Evolutionary conservation across 64 coral and sea anemone genomes (phyloP), one percentile per base, ranked within the genome.

Genomic region (Pachyseris speciosa): DNA sequence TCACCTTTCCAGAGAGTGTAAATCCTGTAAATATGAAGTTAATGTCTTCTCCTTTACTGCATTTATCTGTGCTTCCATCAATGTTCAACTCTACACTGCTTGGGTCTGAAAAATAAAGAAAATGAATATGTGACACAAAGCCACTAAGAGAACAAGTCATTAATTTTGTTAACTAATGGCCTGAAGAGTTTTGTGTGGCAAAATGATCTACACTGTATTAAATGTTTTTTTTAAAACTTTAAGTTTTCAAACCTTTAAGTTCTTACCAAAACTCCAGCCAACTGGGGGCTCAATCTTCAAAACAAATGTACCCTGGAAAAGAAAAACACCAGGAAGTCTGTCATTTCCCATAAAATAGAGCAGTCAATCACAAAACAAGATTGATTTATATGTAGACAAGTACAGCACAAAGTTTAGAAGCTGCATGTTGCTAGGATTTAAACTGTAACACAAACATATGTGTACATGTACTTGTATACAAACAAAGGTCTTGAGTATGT

Each of bases 261-360:
- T 48, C 95, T 48, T 85, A 98, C 96, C 96, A 75, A 98, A 98
- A 80, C 96, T 98, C 96, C 96, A 98, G 2, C 96, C 96, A 83
- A 79, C 63, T 29, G 96, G 96, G 19, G 96, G 96, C 20, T 98
- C 96, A 67, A 98, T 92, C 78, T 95, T 98, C 25, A 98, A 57
- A 9, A 92, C 52, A 92, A 98, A 98, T 66, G 78, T 78, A 90
- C 96, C 96, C 96, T 98, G 19, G 20, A 63, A 72, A 75, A 59
- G 74, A 13, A 20, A 74, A 68, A 78, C 4, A n/a, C 6, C 29
- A 17, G 5, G n/a, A 66, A 67, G 27, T 16, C 41, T 7, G 1
- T 83, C 41, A 51, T n/a, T n/a, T n/a, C n/a, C n/a, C n/a, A n/a
- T n/a, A n/a, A n/a, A n/a, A n/a, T n/a, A n/a, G n/a, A n/a, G n/a